These are phyloP conservation scores for Zaprionus kolodkinae DNA, from an alignment of 1,140 invertebrate species.

Conservation along the genomic window DNA sequence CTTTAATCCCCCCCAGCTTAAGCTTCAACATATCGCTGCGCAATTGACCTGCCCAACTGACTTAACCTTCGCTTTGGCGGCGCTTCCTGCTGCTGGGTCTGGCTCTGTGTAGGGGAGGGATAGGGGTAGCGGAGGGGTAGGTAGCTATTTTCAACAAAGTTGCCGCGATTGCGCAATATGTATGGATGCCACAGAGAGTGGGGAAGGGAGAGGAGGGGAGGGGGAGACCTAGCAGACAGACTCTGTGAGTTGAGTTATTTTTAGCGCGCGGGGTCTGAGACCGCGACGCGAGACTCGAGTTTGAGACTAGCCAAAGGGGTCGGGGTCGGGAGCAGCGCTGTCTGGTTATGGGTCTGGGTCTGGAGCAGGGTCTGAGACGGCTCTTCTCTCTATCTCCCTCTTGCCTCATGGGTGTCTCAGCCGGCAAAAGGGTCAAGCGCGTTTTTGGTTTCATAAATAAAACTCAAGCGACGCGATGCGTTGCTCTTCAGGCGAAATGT, in stretches of 20 bases:
- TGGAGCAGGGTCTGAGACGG: slow-evolving; percentile 2
- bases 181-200: slow-evolving; percentile 19
- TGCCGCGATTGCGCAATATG: slow-evolving; percentile 72
- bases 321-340: background rate
- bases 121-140: too few species aligned
- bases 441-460: slow-evolving; percentile 69
- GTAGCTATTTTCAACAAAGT: slow-evolving; percentile 29
- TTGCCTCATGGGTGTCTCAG: slow-evolving; percentile 30
- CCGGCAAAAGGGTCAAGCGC: slow-evolving; percentile 62
- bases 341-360: background rate
- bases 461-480: slow-evolving; percentile 26
- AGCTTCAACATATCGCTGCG: background rate
- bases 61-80: slow-evolving; percentile 3
- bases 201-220: background rate
- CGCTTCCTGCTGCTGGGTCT: slow-evolving; percentile 40
- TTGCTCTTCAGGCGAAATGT: slow-evolving; percentile 61
- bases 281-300: background rate
- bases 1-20: background rate
- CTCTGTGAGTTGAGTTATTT: slow-evolving; percentile 60
- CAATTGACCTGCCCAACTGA: slow-evolving; percentile 2
- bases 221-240: slow-evolving; percentile 24
- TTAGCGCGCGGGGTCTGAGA: slow-evolving; percentile 43
- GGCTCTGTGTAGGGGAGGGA: slow-evolving; percentile 8
- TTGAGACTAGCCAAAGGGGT: slow-evolving; percentile 11
- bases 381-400: too few species aligned